Base-by-base conservation (phyloP, 2,113 vertebrate genomes). In the Chroicocephalus ridibundus region DNA sequence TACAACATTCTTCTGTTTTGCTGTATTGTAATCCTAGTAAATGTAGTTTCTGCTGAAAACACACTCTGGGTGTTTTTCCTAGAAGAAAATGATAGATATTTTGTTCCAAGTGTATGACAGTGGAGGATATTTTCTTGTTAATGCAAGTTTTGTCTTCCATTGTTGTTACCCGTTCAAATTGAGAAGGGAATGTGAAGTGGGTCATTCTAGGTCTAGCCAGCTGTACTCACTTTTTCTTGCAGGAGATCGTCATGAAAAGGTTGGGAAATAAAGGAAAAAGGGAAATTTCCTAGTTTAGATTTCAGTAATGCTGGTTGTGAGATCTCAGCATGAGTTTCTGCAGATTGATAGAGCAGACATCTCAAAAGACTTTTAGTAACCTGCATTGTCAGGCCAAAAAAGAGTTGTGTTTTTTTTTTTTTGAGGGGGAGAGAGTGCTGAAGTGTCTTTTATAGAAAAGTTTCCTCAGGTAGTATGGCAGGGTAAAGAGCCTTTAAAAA, bases 211-310 rank as follows among this genome's bases (percentile, higher is more conserved):
- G 61, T 81, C 61, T 76, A 68, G 51, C 16, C 44, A 64, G 31
- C 36, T 82, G 29, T n/a, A 65, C 64, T 89, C 8, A 2, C 9
- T 49, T 82, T 75, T 82, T 88, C 40, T 79, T 83, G 31, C 69
- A 74, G 60, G 15, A 84, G n/a, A 68, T 69, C 27, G 55, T 94
- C 42, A 92, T 89, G 74, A 95, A 91, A 79, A 95, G 52, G 19
- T 26, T 69, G 21, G 20, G 40, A 82, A 92, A 82, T 82, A 96
- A 96, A 96, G 85, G 57, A 83, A 62, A 76, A 76, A 42, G 72
- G 61, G 44, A 87, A 87, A 40, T 52, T 86, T 82, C 49, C 10
- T 29, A 21, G 80, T 79, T 84, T 18, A 65, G 49, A 18, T 87
- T 87, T 87, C 77, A 58, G 54, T 81, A 68, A 62, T 55, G 42